Conservation (phyloP, 2,113 vertebrate species). For the Telmatochromis sp. region DNA sequence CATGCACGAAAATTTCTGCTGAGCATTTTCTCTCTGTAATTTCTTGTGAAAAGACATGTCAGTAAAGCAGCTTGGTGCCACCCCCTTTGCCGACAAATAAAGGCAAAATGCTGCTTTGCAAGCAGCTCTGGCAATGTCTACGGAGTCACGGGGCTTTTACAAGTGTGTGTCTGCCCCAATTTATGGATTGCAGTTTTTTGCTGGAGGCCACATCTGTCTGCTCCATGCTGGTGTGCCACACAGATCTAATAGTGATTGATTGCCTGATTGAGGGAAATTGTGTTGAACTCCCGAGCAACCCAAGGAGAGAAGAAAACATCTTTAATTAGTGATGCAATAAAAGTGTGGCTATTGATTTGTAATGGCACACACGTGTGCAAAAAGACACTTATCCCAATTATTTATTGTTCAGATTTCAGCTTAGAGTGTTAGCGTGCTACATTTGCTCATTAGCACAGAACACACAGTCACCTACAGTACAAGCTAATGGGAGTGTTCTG, state of each 20-base stretch:
- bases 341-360: conserved; percentile 47
- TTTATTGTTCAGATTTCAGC: neutral
- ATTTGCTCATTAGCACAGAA: neutral
- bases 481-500: neutral
- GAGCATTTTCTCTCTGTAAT: conserved; percentile 28
- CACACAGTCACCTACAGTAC: neutral
- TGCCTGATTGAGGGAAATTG: conserved; percentile 54
- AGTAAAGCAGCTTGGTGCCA: conserved; percentile 39
- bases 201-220: conserved; percentile 53
- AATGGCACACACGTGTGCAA: neutral
- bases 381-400: conserved; percentile 1
- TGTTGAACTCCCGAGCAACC: conserved; percentile 51
- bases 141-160: conserved; percentile 27
- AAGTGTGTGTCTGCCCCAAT: conserved; percentile 47
- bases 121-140: conserved; percentile 25
- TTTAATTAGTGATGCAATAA: conserved; percentile 43
- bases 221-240: conserved; percentile 29
- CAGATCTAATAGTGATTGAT: conserved; percentile 64
- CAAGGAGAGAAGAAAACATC: conserved; percentile 32
- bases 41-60: conserved; percentile 45
- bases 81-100: conserved; percentile 36
- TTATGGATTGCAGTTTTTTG: conserved; percentile 40
- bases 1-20: neutral
- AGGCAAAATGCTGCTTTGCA: conserved; percentile 25
- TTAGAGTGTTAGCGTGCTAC: neutral